A percentile compares a stretch with the other conserved stretches of the same genome.
phyloP scores from a whole-genome alignment of 2,113 vertebrate species.

The Trematocara zebra region DNA sequence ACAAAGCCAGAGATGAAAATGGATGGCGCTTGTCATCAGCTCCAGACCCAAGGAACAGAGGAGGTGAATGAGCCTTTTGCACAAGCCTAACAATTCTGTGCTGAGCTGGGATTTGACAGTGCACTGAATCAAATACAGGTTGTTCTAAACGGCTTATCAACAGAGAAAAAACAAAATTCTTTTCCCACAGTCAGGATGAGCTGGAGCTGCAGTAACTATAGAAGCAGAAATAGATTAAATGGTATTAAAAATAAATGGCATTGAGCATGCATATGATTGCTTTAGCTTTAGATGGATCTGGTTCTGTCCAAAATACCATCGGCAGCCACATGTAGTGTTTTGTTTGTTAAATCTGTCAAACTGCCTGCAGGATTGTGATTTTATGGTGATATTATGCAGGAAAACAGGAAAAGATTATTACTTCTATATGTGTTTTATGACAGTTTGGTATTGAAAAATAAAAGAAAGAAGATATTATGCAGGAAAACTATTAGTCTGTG shows the following conservation, averaged over 20 bases:
- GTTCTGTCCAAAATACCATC: not conserved
- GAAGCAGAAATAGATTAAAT: not conserved
- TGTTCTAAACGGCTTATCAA: not conserved
- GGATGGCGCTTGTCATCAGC: not conserved
- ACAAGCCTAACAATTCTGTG: not conserved
- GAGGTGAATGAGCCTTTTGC: constrained; percentile 28
- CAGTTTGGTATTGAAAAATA: not conserved
- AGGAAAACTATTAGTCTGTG: not conserved
- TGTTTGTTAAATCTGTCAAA: not conserved
- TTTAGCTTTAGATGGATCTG: not conserved
- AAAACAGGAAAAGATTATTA: not conserved
- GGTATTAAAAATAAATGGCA: not conserved
- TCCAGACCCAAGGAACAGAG: constrained; percentile 10
- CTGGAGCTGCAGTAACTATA: not conserved
- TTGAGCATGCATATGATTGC: not conserved
- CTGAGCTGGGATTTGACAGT: not conserved
- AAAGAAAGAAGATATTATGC: not conserved
- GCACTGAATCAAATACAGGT: not conserved
- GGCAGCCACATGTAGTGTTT: not conserved
- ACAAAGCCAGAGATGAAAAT: constrained; percentile 2
- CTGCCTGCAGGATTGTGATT: not conserved
- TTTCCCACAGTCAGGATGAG: not conserved
- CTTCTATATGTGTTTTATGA: not conserved
- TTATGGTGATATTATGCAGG: not conserved
- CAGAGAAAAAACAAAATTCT: not conserved